A percentile compares a stretch with the other conserved stretches of the same genome.
Evolutionary conservation across 2,888 invertebrate genomes (phyloP).

Genomic region (Brachynemurus nebulosus): DNA sequence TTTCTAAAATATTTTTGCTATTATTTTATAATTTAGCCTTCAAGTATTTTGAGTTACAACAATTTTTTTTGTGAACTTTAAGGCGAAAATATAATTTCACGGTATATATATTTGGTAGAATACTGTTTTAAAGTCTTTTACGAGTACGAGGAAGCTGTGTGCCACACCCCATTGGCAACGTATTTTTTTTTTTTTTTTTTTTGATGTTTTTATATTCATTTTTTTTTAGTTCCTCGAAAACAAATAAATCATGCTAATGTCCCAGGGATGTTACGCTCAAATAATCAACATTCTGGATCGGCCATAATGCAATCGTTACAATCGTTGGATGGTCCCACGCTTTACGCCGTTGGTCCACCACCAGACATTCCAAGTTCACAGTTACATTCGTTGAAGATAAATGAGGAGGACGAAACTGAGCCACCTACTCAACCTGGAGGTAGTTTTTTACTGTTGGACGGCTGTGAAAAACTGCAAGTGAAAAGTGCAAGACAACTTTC

Average conservation of each 20-base stretch:
- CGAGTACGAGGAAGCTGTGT: too few relatives aligned
- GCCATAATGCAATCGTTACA: slow-evolving; percentile 28
- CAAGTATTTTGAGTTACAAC: too few relatives aligned
- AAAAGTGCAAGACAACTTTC: slow-evolving; percentile 39
- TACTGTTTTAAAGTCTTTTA: too few relatives aligned
- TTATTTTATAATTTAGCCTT: too few relatives aligned
- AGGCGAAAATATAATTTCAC: too few relatives aligned
- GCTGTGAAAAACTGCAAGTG: slow-evolving; percentile 43
- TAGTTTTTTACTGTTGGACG: slow-evolving; percentile 46
- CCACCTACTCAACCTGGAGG: slow-evolving; percentile 17
- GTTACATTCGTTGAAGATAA: slow-evolving; percentile 14
- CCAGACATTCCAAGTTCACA: slow-evolving; percentile 11
- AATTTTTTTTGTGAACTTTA: too few relatives aligned
- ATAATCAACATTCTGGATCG: slow-evolving; percentile 7
- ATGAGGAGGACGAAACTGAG: slow-evolving; percentile 13
- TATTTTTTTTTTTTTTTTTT: too few relatives aligned
- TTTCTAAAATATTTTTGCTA: too few relatives aligned
- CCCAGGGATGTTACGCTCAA: neutral
- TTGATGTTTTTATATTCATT: too few relatives aligned
- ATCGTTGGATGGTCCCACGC: slow-evolving; percentile 22
- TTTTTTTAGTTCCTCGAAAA: neutral
- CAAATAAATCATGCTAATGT: neutral
- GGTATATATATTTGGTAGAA: too few relatives aligned
- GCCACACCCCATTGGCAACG: too few relatives aligned
- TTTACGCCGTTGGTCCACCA: slow-evolving; percentile 15